phyloP scores from a whole-genome alignment of 1,140 invertebrate species.

The Papilio polytes region DNA sequence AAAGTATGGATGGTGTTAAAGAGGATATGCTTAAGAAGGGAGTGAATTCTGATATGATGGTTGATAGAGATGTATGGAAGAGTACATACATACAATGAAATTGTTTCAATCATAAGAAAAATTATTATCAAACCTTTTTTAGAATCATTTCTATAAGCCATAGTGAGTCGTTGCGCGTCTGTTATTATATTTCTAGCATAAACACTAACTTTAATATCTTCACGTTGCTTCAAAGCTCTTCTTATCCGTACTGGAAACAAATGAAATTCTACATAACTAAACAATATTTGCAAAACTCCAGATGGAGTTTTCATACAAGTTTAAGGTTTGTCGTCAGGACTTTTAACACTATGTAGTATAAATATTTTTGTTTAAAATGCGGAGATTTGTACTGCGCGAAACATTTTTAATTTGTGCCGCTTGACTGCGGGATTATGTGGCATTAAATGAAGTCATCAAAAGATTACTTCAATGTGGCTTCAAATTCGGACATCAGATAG shows the following conservation, averaged over 20 bases:
- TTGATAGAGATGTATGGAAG: too few species aligned
- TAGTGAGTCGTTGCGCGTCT: too few species aligned
- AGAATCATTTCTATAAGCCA: not conserved
- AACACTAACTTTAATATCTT: too few species aligned
- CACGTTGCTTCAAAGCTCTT: too few species aligned
- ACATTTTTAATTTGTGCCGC: slow-evolving; percentile 4
- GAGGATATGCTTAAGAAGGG: too few species aligned
- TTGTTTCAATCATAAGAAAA: not conserved
- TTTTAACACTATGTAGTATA: not conserved
- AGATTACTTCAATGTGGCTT: not conserved
- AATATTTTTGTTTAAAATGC: not conserved
- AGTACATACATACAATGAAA: too few species aligned
- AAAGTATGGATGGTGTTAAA: too few species aligned
- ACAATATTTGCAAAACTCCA: not conserved
- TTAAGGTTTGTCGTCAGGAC: too few species aligned
- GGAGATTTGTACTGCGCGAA: not conserved
- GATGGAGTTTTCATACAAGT: too few species aligned
- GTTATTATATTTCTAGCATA: too few species aligned
- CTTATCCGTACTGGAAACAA: not conserved
- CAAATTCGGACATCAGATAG: not conserved
- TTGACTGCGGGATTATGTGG: not conserved
- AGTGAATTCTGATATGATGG: too few species aligned
- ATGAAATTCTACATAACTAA: not conserved
- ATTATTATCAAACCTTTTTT: not conserved
- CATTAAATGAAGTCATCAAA: not conserved